Conservation (phyloP, 2,113 vertebrate genomes). For the Solea solea region DNA sequence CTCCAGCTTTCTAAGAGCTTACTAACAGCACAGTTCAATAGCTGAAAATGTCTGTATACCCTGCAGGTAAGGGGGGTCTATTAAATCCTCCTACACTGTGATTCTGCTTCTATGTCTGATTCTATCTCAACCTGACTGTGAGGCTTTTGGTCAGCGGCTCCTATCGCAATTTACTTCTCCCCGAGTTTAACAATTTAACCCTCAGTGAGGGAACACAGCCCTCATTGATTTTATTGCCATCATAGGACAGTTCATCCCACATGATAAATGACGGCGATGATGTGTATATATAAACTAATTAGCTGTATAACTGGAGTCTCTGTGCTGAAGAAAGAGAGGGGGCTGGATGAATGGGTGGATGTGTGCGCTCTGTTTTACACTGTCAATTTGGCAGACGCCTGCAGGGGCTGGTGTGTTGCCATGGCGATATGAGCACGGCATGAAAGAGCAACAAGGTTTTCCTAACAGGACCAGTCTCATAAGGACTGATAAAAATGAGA, state of each 20-base stretch:
- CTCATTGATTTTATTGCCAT: constrained; percentile 27
- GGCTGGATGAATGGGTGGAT: constrained; percentile 78
- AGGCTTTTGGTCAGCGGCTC: constrained; percentile 75
- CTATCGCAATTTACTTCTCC: constrained; percentile 67
- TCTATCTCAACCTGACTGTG: constrained; percentile 74
- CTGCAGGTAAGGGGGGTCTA: constrained; percentile 75
- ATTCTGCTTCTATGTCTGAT: constrained; percentile 76
- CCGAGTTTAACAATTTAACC: constrained; percentile 55
- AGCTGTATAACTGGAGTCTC: constrained; percentile 55
- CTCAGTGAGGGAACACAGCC: constrained; percentile 34
- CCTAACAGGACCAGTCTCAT: constrained; percentile 82
- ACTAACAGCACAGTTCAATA: constrained; percentile 79
- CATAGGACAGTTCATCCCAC: constrained; percentile 21
- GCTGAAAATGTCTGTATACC: constrained; percentile 78
- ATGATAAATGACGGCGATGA: constrained; percentile 55
- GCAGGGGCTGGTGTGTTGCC: constrained; percentile 84
- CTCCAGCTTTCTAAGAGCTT: constrained; percentile 69
- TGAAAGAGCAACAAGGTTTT: constrained; percentile 84
- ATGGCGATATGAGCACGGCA: constrained; percentile 84
- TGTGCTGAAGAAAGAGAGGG: constrained; percentile 65
- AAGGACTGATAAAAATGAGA: constrained; percentile 77
- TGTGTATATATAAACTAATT: constrained; percentile 57
- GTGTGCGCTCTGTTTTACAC: constrained; percentile 82
- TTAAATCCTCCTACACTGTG: constrained; percentile 79
- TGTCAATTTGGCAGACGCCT: constrained; percentile 84